A percentile compares a stretch with the other conserved stretches of the same genome.
phyloP scores from a whole-genome alignment of 2,797 vertebrate genomes.

The Danio choprae region DNA sequence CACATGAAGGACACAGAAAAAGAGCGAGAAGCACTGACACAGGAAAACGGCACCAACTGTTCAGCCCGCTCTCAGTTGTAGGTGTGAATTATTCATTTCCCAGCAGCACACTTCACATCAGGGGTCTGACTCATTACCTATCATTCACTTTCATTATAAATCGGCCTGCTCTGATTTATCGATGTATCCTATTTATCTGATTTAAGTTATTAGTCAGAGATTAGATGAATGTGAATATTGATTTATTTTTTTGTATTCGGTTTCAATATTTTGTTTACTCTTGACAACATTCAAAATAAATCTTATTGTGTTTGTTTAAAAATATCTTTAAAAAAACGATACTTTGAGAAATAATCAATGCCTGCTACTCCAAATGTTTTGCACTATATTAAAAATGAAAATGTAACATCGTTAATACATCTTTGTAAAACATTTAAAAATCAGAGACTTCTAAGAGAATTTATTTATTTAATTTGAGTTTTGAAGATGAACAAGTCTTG shows the following conservation, averaged over 20 bases:
- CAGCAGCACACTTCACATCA: slow-evolving; percentile 3
- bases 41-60: background rate
- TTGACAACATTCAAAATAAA: background rate
- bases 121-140: background rate
- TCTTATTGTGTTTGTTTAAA: background rate
- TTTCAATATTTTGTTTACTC: background rate
- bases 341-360: background rate
- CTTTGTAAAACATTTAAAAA: too few species aligned
- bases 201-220: too few species aligned
- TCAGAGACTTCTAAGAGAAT: too few species aligned
- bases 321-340: background rate
- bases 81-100: slow-evolving; percentile 11
- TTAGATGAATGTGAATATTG: background rate
- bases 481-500: too few species aligned
- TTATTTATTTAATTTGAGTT: too few species aligned
- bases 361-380: background rate
- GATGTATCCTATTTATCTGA: too few species aligned
- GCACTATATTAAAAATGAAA: background rate
- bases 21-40: background rate
- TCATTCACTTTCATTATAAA: slow-evolving; percentile 10
- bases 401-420: background rate
- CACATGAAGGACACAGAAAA: slow-evolving; percentile 61
- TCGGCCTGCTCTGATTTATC: background rate
- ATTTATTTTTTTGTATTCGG: background rate
- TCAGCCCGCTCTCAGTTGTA: background rate